A percentile compares a stretch with the other conserved stretches of the same genome.
Conservation (phyloP, 1,140 invertebrate species). For the Pseudomyrmex dendroicus region DNA sequence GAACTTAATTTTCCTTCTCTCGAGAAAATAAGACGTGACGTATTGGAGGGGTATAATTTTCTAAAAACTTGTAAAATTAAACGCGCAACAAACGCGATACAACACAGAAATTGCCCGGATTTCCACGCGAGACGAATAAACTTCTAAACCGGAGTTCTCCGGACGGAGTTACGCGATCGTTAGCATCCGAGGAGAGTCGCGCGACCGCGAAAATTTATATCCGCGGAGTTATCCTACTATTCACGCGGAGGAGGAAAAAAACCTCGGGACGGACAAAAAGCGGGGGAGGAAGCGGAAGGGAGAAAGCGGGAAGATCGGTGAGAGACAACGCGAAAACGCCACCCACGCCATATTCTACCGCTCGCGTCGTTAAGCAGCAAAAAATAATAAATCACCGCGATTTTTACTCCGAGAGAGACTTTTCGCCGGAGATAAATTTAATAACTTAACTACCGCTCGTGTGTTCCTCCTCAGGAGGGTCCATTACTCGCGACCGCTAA, state of each 20-base stretch:
- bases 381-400: constrained; percentile 83
- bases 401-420: constrained; percentile 68
- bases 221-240: constrained; percentile 43
- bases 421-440: constrained; percentile 81
- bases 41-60: background rate
- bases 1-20: constrained; percentile 32
- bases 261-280: constrained; percentile 46
- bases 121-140: constrained; percentile 32
- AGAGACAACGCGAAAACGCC: constrained; percentile 21
- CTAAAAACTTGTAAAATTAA: background rate
- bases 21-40: background rate
- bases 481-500: constrained; percentile 43
- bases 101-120: background rate
- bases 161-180: constrained; percentile 43
- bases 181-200: constrained; percentile 24
- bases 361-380: constrained; percentile 83
- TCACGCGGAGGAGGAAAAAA: constrained; percentile 55
- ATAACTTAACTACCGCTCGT: constrained; percentile 80
- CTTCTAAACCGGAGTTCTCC: background rate
- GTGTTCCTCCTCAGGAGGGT: constrained; percentile 54
- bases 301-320: constrained; percentile 12
- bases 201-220: constrained; percentile 66
- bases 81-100: background rate
- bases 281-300: constrained; percentile 16
- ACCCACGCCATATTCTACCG: constrained; percentile 77